phyloP scores from a whole-genome alignment of 2,797 vertebrate genomes.

The Falco cherrug region DNA sequence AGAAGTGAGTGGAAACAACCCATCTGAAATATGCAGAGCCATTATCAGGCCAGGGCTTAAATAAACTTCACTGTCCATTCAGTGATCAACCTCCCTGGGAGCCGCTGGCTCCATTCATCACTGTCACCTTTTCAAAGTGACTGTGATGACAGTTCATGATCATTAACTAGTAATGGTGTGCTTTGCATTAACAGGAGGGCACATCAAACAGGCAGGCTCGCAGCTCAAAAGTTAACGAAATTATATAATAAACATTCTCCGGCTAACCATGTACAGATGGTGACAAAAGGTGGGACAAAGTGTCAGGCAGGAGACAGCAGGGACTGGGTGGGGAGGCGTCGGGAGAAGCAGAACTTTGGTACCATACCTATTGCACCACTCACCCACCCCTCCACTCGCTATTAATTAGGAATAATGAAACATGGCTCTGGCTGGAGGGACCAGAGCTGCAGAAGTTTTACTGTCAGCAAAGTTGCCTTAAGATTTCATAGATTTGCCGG shows the following conservation, averaged over 20 bases:
- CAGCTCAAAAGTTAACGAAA: slow-evolving; percentile 53
- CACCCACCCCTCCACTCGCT: accelerated
- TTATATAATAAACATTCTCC: slow-evolving; percentile 65
- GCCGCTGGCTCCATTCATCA: slow-evolving; percentile 79
- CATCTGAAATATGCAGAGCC: slow-evolving; percentile 74
- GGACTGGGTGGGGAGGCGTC: accelerated
- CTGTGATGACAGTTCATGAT: slow-evolving; percentile 83
- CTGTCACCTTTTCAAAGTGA: slow-evolving; percentile 82
- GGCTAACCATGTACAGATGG: slow-evolving; percentile 68
- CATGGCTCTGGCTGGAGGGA: not conserved
- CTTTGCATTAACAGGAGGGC: slow-evolving; percentile 81
- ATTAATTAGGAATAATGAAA: not conserved
- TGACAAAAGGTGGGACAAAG: slow-evolving; percentile 44
- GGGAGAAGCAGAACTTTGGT: not conserved
- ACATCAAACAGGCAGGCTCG: slow-evolving; percentile 75
- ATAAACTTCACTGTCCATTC: slow-evolving; percentile 88
- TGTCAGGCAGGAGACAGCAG: not conserved
- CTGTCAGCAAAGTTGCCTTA: not conserved
- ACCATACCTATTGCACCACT: not conserved
- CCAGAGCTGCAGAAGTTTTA: not conserved
- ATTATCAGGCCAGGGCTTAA: slow-evolving; percentile 83
- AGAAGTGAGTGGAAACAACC: slow-evolving; percentile 66
- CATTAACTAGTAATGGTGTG: slow-evolving; percentile 84
- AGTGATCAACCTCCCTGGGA: slow-evolving; percentile 76
- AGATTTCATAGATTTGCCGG: not conserved